These are phyloP conservation scores for Scaptodrosophila lebanonensis DNA, from an alignment of 1,140 invertebrate species.

Conservation along the genomic window DNA sequence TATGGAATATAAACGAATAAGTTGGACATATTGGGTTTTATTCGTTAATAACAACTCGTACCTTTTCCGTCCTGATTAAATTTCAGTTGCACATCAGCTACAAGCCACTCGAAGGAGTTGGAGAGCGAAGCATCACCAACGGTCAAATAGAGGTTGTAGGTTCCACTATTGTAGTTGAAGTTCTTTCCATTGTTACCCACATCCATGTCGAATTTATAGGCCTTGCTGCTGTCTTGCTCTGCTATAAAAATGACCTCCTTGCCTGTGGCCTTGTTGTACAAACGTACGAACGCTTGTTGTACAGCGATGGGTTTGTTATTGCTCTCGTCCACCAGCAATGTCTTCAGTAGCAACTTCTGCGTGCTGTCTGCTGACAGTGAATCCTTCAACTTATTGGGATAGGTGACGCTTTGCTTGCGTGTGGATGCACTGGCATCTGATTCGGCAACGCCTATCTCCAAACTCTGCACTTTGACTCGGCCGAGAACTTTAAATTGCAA, in stretches of 20 bases:
- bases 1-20: conserved; percentile 13
- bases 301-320: conserved; percentile 83
- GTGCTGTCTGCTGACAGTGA: conserved; percentile 90
- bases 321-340: conserved; percentile 86
- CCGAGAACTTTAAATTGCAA: conserved; percentile 86
- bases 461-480: conserved; percentile 84
- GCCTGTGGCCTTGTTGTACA: conserved; percentile 82
- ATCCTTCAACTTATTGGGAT: conserved; percentile 84
- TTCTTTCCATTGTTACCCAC: conserved; percentile 88
- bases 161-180: conserved; percentile 86
- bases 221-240: conserved; percentile 88
- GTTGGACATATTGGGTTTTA: not conserved
- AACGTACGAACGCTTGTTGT: conserved; percentile 95
- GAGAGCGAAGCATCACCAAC: conserved; percentile 93
- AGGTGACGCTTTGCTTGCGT: conserved; percentile 85
- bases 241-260: conserved; percentile 96
- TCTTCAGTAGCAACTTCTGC: conserved; percentile 92
- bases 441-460: conserved; percentile 94
- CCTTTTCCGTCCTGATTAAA: conserved; percentile 79
- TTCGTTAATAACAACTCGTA: not conserved
- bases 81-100: conserved; percentile 87
- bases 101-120: conserved; percentile 91
- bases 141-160: conserved; percentile 90
- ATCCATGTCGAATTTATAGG: conserved; percentile 95
- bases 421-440: conserved; percentile 90